Evolutionary conservation across 2,797 vertebrate species (phyloP).

Genomic region (Acrossocheilus wenchowensis): DNA sequence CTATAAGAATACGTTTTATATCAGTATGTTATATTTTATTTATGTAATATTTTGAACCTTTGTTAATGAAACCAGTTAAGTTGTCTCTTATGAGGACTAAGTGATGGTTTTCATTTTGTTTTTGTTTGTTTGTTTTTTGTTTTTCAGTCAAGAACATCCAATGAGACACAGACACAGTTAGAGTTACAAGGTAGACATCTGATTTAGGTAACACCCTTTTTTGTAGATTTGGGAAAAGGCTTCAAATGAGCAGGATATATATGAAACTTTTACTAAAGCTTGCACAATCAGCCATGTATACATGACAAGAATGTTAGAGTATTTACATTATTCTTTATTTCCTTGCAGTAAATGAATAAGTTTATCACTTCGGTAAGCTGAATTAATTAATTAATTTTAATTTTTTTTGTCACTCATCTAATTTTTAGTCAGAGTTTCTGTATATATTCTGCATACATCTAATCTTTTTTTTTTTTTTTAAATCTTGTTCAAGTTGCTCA

Average conservation of each 20-base stretch:
- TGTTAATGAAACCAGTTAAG: not conserved
- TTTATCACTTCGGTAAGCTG: not conserved
- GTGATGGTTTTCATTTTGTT: too few relatives aligned
- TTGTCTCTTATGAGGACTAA: not conserved
- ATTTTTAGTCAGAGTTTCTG: not conserved
- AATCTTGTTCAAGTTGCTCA: not conserved
- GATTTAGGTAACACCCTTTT: not conserved
- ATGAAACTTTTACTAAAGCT: not conserved
- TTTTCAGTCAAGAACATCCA: not conserved
- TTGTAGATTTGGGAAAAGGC: not conserved
- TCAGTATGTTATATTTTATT: not conserved
- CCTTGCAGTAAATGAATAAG: not conserved
- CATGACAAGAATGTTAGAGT: not conserved
- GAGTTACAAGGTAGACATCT: fast-evolving
- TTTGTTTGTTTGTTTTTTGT: too few relatives aligned
- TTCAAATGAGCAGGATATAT: not conserved
- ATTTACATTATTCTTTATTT: not conserved
- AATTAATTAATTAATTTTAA: too few relatives aligned
- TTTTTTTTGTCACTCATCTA: not conserved
- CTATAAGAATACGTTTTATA: too few relatives aligned
- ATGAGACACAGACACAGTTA: too few relatives aligned
- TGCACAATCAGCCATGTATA: not conserved
- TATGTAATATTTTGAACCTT: not conserved
- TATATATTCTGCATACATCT: not conserved
- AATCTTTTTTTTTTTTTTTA: not conserved